Evolutionary conservation across 2,888 invertebrate species (phyloP), one percentile per base, ranked within the genome.

Genomic region (Harpagoxenus sublaevis): DNA sequence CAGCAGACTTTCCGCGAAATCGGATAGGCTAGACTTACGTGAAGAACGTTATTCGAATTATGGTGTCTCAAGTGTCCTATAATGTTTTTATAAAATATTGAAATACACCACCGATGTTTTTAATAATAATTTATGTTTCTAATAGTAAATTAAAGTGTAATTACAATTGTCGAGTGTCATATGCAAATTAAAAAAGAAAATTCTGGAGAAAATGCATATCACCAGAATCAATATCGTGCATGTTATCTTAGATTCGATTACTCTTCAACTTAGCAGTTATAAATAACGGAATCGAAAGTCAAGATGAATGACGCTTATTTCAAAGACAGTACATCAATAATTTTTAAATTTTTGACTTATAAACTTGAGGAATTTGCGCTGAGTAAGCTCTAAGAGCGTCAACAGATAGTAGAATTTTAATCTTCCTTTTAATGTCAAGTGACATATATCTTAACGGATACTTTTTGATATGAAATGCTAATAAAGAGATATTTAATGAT

Each of bases 21-120:
- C 35, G 70, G 79, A 79, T 79, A 79, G 57, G 57, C 70, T 70
- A 79, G 57, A 79, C 68, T 79, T 79, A 57, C 68, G 45, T 31
- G 35, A 68, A 68, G 78, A 77, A 39, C 77, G 28, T 65, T 65
- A 65, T 28, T 28, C 65, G 65, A 70, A 68, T 57, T 68, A 79
- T 10, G 42, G n/a, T 45, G 42, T 78, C 42, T 78, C 68, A 68
- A 78, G 78, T 78, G 23, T 70, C 18, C 6, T 18, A 23, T 57
- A 45, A 70, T 31, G 28, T 68, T 55, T 45, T n/a, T 15, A 1
- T 28, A n/a, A 45, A 15, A 57, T 68, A 70, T 68, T 55, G 57
- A 57, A 28, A 45, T 10, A 60, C 57, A 18, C 8, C 23, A 23
- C 23, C 23, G 23, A 23, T 23, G 23, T 23, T 23, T 23, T 23